A percentile compares a stretch with the other conserved stretches of the same genome.
Evolutionary conservation across 2,113 vertebrate genomes (phyloP).

Genomic region (Scomber scombrus): DNA sequence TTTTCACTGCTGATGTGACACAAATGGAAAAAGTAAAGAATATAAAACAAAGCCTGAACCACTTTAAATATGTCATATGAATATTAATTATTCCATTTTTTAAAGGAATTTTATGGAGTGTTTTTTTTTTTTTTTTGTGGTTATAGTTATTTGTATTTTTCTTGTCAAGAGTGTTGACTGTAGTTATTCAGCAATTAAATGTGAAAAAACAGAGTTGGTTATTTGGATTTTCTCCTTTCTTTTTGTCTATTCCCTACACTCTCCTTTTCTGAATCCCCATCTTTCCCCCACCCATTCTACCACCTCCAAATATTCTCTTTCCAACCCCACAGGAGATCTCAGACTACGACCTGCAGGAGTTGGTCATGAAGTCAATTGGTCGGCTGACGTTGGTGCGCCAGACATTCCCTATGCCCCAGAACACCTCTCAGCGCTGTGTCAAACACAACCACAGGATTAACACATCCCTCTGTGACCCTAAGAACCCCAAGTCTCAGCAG

Average conservation of each 20-base stretch:
- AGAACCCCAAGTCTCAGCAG: slow-evolving; percentile 93
- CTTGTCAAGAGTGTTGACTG: background rate
- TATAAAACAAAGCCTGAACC: background rate
- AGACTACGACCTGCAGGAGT: slow-evolving; percentile 94
- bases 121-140: background rate
- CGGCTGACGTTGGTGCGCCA: slow-evolving; percentile 96
- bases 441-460: slow-evolving; percentile 97
- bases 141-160: slow-evolving; percentile 4
- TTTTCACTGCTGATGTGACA: slow-evolving; percentile 1
- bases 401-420: slow-evolving; percentile 95
- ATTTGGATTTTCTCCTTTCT: slow-evolving; percentile 22
- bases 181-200: background rate
- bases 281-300: background rate
- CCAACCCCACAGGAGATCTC: slow-evolving; percentile 90
- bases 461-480: slow-evolving; percentile 95
- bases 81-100: background rate
- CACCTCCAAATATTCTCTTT: slow-evolving; percentile 5
- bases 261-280: slow-evolving; percentile 3
- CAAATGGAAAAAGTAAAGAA: slow-evolving; percentile 18
- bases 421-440: slow-evolving; percentile 94
- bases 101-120: background rate
- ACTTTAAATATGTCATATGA: background rate
- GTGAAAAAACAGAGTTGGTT: background rate
- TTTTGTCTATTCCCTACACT: background rate
- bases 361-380: slow-evolving; percentile 97